Conservation (phyloP, 2,113 vertebrate species). For the Ramphastos sulfuratus region DNA sequence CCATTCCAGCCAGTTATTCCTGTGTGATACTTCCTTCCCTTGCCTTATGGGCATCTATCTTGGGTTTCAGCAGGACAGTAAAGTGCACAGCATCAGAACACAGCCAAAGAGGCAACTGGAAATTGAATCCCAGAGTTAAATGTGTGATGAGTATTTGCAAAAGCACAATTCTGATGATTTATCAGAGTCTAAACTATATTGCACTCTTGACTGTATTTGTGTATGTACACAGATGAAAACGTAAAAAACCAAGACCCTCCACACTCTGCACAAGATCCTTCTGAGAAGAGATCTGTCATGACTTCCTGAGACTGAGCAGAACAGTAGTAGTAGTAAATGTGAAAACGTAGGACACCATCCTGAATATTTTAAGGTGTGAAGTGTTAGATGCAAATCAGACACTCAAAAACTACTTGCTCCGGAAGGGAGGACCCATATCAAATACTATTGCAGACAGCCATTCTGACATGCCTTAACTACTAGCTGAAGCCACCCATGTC, state of each 20-base stretch:
- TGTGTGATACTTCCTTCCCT: neutral
- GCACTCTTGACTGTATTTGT: neutral
- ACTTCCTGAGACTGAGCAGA: neutral
- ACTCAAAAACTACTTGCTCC: neutral
- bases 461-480: neutral
- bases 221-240: neutral
- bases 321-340: neutral
- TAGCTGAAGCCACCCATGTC: neutral
- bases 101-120: neutral
- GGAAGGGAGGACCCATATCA: accelerated
- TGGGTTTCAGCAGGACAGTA: neutral
- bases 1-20: neutral
- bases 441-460: accelerated
- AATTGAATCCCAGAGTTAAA: neutral
- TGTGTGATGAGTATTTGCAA: neutral
- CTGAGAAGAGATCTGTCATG: neutral
- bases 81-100: neutral
- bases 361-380: neutral
- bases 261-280: neutral
- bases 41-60: too few relatives aligned
- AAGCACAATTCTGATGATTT: neutral
- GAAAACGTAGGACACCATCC: neutral
- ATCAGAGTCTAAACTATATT: neutral
- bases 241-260: neutral
- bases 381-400: neutral